Base-by-base conservation (phyloP, 1,140 invertebrate species). In the Calephelis nemesis region DNA sequence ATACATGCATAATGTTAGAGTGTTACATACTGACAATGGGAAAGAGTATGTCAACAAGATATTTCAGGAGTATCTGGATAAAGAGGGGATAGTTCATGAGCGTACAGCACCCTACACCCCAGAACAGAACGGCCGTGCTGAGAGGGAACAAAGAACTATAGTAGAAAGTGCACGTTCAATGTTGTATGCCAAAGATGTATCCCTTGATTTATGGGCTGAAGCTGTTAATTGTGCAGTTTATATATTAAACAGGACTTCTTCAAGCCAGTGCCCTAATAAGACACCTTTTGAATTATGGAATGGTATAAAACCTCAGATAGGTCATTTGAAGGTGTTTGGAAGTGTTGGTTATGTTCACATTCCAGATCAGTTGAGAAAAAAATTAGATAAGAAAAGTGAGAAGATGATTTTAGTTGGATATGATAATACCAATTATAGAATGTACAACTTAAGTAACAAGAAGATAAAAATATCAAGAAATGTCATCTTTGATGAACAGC, bases 121-220 rank as follows among this genome's bases (percentile, higher is more conserved):
- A 7, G 71, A 91, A 67, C 83, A 88, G 69, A 92, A 93, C 74
- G 90, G 92, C 1, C 69, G 78, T 0, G 79, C 84, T 10, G 92
- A 93, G 69, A 72, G 87, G 64, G 79, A 84, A 60, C 85, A 83
- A 19, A 48, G 79, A 5, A 85, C 86, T 0, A 74, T 85, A 2
- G 62, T 81, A 30, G 79, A 82, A 67, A 80, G 69, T 70, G 74
- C 76, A 15, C 67, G 76, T 9, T 79, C 76, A 12, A 78, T 83
- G 71, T 15, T 81, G 8, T 72, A 73, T 65, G 74, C 72, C 4
- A 54, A 66, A 15, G 64, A 78, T 40, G 45, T 91, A 3, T 63
- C 73, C 45, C 30, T 71, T 1, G 8, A 65, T 11, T 40, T 78
- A 30, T 72, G 63, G 72, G 71, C 67, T 83, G 77, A 74, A 72